Evolutionary conservation across 2,797 vertebrate species (phyloP).

Genomic region (Mionectes olivaceus): DNA sequence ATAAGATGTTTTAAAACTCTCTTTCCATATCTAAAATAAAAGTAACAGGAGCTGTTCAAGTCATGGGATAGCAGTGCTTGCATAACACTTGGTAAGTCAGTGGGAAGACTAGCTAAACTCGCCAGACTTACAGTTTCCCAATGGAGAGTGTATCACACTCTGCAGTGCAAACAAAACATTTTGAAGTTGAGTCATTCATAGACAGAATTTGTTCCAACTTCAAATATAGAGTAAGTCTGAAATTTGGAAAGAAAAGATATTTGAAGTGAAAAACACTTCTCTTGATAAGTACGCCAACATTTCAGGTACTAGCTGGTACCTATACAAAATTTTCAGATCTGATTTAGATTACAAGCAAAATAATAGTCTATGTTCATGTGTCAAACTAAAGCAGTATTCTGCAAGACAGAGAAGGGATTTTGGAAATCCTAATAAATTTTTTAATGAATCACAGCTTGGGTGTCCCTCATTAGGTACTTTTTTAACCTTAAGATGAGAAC

Average conservation of each 20-base stretch:
- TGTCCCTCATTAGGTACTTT: not conserved
- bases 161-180: conserved; percentile 47
- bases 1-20: not conserved
- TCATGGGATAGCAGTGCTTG: conserved; percentile 34
- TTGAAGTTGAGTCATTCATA: not conserved
- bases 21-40: not conserved
- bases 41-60: not conserved
- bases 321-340: not conserved
- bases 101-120: conserved; percentile 3
- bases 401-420: not conserved
- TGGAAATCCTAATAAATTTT: not conserved
- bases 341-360: not conserved
- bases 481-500: not conserved
- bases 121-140: conserved; percentile 35
- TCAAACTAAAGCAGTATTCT: not conserved
- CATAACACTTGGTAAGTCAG: conserved; percentile 42
- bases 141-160: conserved; percentile 26
- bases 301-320: not conserved
- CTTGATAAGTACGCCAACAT: not conserved
- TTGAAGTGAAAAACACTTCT: not conserved
- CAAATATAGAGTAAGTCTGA: conserved; percentile 10
- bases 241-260: not conserved
- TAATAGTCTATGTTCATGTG: not conserved
- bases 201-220: conserved; percentile 15
- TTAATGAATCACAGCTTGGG: not conserved